Percentiles rank a stretch among this genome's conserved stretches.
These are phyloP conservation scores for Nematolebias whitei DNA, from an alignment of 2,113 vertebrate genomes.

Conservation along the genomic window DNA sequence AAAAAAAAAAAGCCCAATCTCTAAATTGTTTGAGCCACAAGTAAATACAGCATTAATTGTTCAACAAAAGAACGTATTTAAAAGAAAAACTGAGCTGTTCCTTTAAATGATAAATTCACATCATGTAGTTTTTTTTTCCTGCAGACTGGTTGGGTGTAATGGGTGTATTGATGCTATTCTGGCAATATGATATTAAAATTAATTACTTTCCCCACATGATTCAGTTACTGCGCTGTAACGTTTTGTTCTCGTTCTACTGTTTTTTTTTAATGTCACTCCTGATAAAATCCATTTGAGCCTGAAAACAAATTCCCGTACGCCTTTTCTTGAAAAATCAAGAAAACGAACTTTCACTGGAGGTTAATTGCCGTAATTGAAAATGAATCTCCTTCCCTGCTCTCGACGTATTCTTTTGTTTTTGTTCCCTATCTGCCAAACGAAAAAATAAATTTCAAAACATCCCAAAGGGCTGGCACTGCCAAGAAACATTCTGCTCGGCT, in stretches of 20 bases:
- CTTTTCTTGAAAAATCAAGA: conserved; percentile 41
- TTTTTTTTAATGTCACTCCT: conserved; percentile 35
- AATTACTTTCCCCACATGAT: conserved; percentile 27
- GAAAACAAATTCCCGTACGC: conserved; percentile 36
- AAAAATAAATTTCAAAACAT: conserved; percentile 66
- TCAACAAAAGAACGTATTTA: too few species aligned
- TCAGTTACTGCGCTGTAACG: conserved; percentile 15
- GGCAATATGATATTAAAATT: conserved; percentile 28
- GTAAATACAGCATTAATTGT: too few species aligned
- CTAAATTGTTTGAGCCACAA: too few species aligned
- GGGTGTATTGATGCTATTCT: conserved; percentile 12
- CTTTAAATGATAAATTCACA: too few species aligned
- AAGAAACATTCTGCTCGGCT: conserved; percentile 63
- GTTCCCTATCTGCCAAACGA: conserved; percentile 54
- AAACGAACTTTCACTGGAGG: conserved; percentile 44
- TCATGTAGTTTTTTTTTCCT: too few species aligned
- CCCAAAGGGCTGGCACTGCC: conserved; percentile 54
- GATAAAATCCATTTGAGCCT: too few species aligned
- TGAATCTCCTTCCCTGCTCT: conserved; percentile 39
- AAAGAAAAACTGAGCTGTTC: too few species aligned
- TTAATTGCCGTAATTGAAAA: conserved; percentile 69
- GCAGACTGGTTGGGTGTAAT: too few species aligned
- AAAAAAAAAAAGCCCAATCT: too few species aligned
- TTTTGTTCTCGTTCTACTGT: conserved; percentile 14
- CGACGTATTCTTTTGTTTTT: conserved; percentile 52